Base-by-base conservation (phyloP, 2,113 vertebrate species). In the Diphyllodes magnificus region DNA sequence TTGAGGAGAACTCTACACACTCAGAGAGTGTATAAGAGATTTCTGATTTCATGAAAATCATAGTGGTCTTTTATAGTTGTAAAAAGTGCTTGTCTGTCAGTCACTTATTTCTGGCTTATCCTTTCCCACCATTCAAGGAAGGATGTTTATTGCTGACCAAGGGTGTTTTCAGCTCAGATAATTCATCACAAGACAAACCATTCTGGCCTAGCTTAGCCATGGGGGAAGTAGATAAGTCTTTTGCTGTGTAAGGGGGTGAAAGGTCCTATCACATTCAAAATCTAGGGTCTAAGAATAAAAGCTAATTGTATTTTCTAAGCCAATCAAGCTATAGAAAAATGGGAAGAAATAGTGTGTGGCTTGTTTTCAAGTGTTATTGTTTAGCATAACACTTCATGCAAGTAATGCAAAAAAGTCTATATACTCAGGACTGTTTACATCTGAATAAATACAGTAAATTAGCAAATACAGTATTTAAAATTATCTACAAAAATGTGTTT, bases 351-450 rank as follows among this genome's bases (percentile, higher is more conserved):
- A 68, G 33, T 7, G 28, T 57, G 42, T 68, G 60, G 39, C 7
- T 75, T 89, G n/a, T 68, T 50, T 82, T 75, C 45, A 82, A 60
- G 63, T 73, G 39, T 75, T 68, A 75, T 15, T 81, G 63, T 42
- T 96, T 40, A 49, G 37, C 72, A 33, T 80, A 90, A 76, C 73
- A 71, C 57, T 83, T 83, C 57, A 94, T 76, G 93, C 49, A 92
- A 93, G 61, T 66, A 92, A 88, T 73, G 64, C 64, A 82, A 89
- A 78, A 61, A 93, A 70, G 44, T 59, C 61, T 79, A 79, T 90
- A 89, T 78, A 94, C 75, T 86, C 92, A 94, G 44, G 75, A 92
- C 69, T 79, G 64, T 93, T 94, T 84, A 96, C 88, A 97, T 77
- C 72, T 91, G 71, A 90, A 92, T 78, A 92, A 95, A 94, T 94